Percentiles rank a stretch among this genome's conserved stretches.
phyloP scores from a whole-genome alignment of 2,113 vertebrate species.

The Ciconia maguari region DNA sequence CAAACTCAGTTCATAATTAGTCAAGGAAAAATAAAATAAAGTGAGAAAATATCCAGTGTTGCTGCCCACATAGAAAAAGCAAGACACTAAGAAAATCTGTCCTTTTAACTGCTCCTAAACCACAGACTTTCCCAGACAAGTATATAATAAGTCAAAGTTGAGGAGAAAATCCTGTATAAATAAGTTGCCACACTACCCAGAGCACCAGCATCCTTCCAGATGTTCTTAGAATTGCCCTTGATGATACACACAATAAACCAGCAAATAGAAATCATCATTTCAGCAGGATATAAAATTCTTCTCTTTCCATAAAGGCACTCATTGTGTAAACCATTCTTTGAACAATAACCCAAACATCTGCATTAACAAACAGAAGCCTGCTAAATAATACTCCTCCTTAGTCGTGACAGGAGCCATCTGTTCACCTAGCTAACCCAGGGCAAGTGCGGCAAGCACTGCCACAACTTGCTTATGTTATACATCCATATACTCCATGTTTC shows the following conservation, averaged over 20 bases:
- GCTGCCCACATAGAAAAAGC: background rate
- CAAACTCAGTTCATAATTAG: background rate
- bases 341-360: constrained; percentile 20
- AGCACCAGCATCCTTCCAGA: background rate
- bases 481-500: background rate
- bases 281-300: background rate
- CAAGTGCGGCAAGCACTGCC: background rate
- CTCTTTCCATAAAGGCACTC: background rate
- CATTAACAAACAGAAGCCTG: background rate
- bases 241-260: background rate
- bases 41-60: background rate
- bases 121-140: background rate
- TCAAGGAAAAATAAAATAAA: background rate
- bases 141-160: background rate
- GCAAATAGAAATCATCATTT: background rate
- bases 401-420: background rate
- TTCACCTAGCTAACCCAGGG: background rate
- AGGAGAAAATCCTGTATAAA: background rate
- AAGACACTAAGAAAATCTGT: background rate
- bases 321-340: background rate
- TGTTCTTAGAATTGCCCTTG: background rate
- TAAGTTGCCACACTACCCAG: background rate
- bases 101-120: background rate
- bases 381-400: background rate
- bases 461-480: background rate